Percentiles rank a stretch among this genome's conserved stretches.
Evolutionary conservation across 2,888 invertebrate genomes (phyloP).

Genomic region (Mimachlamys varia): DNA sequence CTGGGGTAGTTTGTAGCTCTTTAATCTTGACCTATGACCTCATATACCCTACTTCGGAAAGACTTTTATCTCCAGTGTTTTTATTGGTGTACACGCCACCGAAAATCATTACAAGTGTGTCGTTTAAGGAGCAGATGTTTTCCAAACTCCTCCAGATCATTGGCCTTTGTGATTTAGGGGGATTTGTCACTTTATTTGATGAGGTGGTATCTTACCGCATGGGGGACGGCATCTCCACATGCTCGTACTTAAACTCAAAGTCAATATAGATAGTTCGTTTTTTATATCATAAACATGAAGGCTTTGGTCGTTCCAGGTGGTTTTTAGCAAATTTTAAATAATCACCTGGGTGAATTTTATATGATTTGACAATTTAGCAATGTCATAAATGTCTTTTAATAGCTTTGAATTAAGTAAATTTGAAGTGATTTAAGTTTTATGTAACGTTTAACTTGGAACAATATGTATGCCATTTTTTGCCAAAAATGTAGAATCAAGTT

Average conservation of each 20-base stretch:
- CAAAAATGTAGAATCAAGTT: too few relatives aligned
- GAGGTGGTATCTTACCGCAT: background rate
- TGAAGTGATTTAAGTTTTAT: too few relatives aligned
- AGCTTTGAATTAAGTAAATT: too few relatives aligned
- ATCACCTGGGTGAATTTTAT: background rate
- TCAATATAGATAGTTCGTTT: constrained; percentile 3
- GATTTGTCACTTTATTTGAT: constrained; percentile 30
- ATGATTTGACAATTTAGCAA: background rate
- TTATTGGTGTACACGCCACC: background rate
- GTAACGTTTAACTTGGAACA: too few relatives aligned
- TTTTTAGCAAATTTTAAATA: background rate
- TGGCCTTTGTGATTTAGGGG: constrained; percentile 28
- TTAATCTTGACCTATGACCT: constrained; percentile 51
- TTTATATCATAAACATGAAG: background rate
- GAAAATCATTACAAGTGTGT: constrained; percentile 26
- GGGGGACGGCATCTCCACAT: background rate
- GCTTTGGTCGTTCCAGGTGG: constrained; percentile 16
- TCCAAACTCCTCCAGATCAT: constrained; percentile 24
- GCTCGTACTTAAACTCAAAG: background rate
- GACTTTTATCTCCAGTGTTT: constrained; percentile 49
- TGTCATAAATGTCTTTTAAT: too few relatives aligned
- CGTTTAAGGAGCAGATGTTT: constrained; percentile 24
- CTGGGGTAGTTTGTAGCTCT: constrained; percentile 47
- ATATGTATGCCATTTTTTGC: too few relatives aligned
- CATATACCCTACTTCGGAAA: constrained; percentile 47